These are phyloP conservation scores for Drosophila mimetica DNA, from an alignment of 2,888 invertebrate species.

Conservation along the genomic window DNA sequence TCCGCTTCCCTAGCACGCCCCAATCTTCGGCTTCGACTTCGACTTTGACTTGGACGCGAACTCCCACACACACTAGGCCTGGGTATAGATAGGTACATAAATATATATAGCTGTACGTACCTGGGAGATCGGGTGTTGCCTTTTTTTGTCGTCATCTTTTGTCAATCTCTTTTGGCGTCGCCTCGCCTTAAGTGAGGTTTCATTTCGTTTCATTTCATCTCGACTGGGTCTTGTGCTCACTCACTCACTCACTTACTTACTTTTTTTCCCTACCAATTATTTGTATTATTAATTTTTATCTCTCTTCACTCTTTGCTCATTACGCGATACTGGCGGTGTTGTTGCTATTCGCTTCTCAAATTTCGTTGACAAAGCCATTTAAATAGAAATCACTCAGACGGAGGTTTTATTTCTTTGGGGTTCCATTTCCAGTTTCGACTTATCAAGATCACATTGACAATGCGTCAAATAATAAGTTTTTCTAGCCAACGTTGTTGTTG, in stretches of 20 bases:
- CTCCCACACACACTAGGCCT: conserved; percentile 33
- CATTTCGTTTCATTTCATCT: conserved; percentile 45
- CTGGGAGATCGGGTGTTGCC: conserved; percentile 43
- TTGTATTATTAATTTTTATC: conserved; percentile 72
- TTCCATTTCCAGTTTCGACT: conserved; percentile 47
- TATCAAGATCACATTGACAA: conserved; percentile 80
- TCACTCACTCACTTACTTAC: background rate
- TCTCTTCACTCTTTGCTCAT: conserved; percentile 73
- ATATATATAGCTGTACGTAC: conserved; percentile 16
- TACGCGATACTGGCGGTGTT: conserved; percentile 51
- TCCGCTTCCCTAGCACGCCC: conserved; percentile 67
- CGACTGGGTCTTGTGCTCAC: conserved; percentile 2
- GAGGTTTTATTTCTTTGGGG: conserved; percentile 13
- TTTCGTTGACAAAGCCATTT: conserved; percentile 82
- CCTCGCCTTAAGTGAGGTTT: conserved; percentile 76
- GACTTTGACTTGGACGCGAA: conserved; percentile 19
- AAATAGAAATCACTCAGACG: conserved; percentile 81
- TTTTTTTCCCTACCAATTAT: conserved; percentile 47
- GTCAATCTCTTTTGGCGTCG: conserved; percentile 68
- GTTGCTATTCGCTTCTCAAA: conserved; percentile 65
- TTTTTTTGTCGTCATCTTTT: conserved; percentile 53
- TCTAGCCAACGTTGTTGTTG: conserved; percentile 25
- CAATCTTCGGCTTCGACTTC: conserved; percentile 43
- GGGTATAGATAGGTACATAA: background rate
- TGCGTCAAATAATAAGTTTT: conserved; percentile 77